These are phyloP conservation scores for Resseliella maxima DNA, from an alignment of 2,888 invertebrate species.

Conservation along the genomic window DNA sequence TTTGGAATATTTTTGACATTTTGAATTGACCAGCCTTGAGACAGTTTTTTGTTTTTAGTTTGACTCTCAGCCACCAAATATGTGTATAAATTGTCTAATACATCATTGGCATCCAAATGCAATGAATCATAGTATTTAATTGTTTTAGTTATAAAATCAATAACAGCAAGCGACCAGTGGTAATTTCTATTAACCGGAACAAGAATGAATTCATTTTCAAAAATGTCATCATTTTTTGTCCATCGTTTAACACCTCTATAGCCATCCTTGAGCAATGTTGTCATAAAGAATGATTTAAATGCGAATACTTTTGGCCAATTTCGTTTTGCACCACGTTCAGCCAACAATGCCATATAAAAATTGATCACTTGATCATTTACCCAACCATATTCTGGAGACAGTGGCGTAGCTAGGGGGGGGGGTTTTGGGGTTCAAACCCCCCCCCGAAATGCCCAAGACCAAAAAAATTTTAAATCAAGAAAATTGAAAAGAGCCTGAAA, in stretches of 20 bases:
- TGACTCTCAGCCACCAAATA: conserved; percentile 91
- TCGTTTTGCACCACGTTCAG: conserved; percentile 75
- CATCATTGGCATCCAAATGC: conserved; percentile 77
- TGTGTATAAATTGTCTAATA: conserved; percentile 77
- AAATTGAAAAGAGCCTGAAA: too few relatives aligned
- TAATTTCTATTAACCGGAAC: conserved; percentile 93
- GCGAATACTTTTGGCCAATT: conserved; percentile 82
- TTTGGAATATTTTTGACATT: too few relatives aligned
- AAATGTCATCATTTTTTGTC: conserved; percentile 88
- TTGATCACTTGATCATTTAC: conserved; percentile 96
- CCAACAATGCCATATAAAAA: conserved; percentile 94
- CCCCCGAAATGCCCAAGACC: too few relatives aligned
- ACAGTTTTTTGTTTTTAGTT: too few relatives aligned
- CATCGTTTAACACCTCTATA: conserved; percentile 85
- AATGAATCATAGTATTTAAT: conserved; percentile 93
- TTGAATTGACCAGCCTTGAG: too few relatives aligned
- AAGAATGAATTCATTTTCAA: conserved; percentile 84
- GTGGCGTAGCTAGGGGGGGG: too few relatives aligned
- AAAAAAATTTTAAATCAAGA: too few relatives aligned
- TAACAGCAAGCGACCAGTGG: conserved; percentile 95
- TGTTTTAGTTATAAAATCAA: conserved; percentile 80
- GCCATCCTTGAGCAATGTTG: conserved; percentile 82
- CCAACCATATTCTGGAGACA: too few relatives aligned
- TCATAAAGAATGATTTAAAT: conserved; percentile 96
- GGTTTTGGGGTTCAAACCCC: too few relatives aligned